Conservation (phyloP, 1,140 invertebrate genomes). For the Drosophila aff. region DNA sequence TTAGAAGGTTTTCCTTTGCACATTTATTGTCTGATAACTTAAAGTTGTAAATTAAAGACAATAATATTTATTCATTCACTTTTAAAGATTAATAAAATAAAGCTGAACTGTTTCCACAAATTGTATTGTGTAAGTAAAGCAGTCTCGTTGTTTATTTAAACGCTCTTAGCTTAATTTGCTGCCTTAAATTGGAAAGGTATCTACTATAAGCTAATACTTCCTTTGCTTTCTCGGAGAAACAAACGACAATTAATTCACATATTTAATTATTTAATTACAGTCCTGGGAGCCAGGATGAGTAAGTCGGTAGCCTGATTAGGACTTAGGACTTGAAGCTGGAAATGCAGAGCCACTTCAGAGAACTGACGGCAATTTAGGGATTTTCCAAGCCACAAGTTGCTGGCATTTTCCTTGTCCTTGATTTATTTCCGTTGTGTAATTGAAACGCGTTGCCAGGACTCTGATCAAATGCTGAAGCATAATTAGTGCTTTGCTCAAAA, state of each 20-base stretch:
- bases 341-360: constrained; percentile 18
- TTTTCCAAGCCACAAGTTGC: constrained; percentile 23
- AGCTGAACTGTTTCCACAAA: too few species aligned
- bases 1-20: background rate
- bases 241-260: constrained; percentile 20
- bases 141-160: background rate
- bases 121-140: too few species aligned
- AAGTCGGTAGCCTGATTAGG: background rate
- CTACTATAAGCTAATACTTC: background rate
- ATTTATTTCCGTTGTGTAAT: constrained; percentile 78
- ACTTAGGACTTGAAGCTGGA: background rate
- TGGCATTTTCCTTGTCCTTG: constrained; percentile 39
- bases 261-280: constrained; percentile 36
- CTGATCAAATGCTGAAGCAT: constrained; percentile 69
- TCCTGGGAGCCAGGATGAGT: background rate
- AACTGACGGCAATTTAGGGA: constrained; percentile 10
- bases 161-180: too few species aligned
- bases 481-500: constrained; percentile 79
- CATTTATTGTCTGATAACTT: background rate
- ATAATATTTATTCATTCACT: background rate
- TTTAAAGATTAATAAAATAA: background rate
- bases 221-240: background rate
- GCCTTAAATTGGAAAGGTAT: background rate
- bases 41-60: too few species aligned
- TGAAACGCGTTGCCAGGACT: constrained; percentile 62